phyloP scores from a whole-genome alignment of 2,888 invertebrate genomes.

The Halocaridina rubra region DNA sequence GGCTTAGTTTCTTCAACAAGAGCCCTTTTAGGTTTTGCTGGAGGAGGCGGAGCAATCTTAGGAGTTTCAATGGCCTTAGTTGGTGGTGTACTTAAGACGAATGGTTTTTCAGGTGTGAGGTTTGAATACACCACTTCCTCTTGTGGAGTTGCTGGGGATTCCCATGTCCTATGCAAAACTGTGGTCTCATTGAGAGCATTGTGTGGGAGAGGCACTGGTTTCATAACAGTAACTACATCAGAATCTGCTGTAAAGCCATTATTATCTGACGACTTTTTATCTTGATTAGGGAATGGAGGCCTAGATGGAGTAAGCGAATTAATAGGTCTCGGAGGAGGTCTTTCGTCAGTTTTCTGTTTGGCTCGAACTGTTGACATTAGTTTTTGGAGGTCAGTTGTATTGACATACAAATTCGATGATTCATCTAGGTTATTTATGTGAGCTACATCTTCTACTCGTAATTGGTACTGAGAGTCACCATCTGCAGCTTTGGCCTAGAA shows the following conservation, averaged over 20 bases:
- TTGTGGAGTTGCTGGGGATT: not conserved
- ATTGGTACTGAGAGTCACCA: conserved; percentile 6
- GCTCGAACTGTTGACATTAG: conserved; percentile 38
- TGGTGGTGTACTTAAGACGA: not conserved
- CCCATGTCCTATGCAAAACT: not conserved
- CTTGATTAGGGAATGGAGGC: not conserved
- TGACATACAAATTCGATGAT: conserved; percentile 44
- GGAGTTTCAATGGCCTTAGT: not conserved
- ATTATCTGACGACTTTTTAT: not conserved
- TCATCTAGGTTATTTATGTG: conserved; percentile 48
- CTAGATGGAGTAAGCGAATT: conserved; percentile 13
- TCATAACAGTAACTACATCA: conserved; percentile 10
- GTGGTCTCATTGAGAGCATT: not conserved
- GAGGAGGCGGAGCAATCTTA: conserved; percentile 3
- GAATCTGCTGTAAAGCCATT: not conserved
- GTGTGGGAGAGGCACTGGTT: conserved; percentile 27
- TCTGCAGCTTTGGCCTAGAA: conserved; percentile 24
- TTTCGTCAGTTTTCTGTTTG: conserved; percentile 11
- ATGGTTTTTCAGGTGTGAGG: not conserved
- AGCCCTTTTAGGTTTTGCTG: not conserved
- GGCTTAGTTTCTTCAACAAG: not conserved
- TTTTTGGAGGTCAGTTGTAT: conserved; percentile 49
- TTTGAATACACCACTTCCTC: conserved; percentile 3
- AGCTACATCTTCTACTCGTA: conserved; percentile 48
- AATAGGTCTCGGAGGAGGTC: conserved; percentile 4